These are phyloP conservation scores for Nyctereutes procyonoides DNA, from an alignment of 2,113 vertebrate genomes.

Conservation along the genomic window DNA sequence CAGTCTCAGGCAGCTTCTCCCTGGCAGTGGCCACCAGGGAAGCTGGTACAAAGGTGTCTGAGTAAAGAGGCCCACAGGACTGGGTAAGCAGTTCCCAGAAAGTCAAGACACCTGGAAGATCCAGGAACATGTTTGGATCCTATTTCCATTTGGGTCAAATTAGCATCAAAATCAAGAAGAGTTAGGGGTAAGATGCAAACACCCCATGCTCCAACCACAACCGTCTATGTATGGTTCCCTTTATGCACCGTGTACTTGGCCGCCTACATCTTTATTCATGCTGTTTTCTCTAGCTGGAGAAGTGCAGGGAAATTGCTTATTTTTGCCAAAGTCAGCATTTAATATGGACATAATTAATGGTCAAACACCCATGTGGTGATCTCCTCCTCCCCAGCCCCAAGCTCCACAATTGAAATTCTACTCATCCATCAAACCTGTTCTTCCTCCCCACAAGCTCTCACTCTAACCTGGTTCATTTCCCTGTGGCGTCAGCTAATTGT, in stretches of 20 bases:
- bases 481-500: not conserved
- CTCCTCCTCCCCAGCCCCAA: not conserved
- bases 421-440: not conserved
- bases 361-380: not conserved
- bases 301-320: conserved; percentile 41
- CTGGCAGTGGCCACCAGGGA: not conserved
- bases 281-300: conserved; percentile 63
- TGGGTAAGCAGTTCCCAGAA: not conserved
- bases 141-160: conserved; percentile 34
- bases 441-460: not conserved
- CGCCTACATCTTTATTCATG: conserved; percentile 37
- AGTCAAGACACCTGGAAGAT: not conserved
- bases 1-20: not conserved
- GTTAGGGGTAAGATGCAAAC: conserved; percentile 54
- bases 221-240: conserved; percentile 1
- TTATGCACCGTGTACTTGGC: not conserved
- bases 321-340: conserved; percentile 68
- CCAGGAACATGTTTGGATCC: not conserved
- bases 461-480: not conserved
- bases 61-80: not conserved
- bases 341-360: conserved; percentile 45
- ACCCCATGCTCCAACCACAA: conserved; percentile 26
- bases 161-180: conserved; percentile 30
- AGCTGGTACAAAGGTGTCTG: not conserved
- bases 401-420: not conserved